phyloP scores from a whole-genome alignment of 2,888 invertebrate species.

The Heliconius charithonia region DNA sequence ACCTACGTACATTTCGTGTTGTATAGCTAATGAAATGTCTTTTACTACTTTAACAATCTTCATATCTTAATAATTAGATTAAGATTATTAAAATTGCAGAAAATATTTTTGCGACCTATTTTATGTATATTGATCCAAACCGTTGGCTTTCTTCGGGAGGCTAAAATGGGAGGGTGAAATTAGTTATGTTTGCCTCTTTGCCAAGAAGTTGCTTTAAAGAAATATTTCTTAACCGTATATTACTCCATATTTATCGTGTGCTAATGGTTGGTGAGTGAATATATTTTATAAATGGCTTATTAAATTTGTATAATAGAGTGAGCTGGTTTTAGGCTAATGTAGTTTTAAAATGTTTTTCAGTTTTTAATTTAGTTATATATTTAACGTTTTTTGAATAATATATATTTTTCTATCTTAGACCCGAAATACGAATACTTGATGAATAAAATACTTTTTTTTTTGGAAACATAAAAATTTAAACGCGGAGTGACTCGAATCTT shows the following conservation, averaged over 20 bases:
- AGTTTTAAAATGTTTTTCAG: background rate
- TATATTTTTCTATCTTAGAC: background rate
- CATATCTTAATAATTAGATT: too few relatives aligned
- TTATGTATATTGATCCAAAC: conserved; percentile 21
- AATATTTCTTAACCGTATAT: conserved; percentile 35
- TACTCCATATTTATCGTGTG: conserved; percentile 21
- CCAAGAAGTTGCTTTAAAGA: conserved; percentile 34
- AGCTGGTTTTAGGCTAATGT: background rate
- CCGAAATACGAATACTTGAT: background rate
- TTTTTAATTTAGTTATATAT: background rate
- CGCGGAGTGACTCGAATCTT: too few relatives aligned
- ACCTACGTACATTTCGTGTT: too few relatives aligned
- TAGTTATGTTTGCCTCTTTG: conserved; percentile 32
- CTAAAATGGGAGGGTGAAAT: conserved; percentile 32
- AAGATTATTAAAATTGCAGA: conserved; percentile 30
- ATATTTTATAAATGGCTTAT: background rate
- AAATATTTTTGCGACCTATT: conserved; percentile 26
- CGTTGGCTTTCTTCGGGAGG: conserved; percentile 30
- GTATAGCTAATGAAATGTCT: too few relatives aligned
- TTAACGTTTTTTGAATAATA: background rate
- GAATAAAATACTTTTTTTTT: background rate
- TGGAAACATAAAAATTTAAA: too few relatives aligned
- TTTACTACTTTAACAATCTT: too few relatives aligned
- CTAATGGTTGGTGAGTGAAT: conserved; percentile 21
- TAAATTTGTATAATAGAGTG: background rate